phyloP scores from a whole-genome alignment of 2,888 invertebrate genomes.

The Euplagia quadripunctaria region DNA sequence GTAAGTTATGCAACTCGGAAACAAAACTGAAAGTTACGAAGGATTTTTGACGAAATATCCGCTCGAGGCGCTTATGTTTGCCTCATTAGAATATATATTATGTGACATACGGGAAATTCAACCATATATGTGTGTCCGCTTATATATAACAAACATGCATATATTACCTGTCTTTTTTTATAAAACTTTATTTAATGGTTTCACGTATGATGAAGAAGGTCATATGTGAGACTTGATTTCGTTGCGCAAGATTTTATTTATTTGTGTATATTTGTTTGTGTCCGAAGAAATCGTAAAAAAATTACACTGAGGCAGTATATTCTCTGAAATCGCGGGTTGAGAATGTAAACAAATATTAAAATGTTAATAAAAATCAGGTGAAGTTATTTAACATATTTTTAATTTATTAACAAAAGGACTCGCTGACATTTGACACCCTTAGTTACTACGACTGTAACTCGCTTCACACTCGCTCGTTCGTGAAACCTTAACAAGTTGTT shows the following conservation, averaged over 20 bases:
- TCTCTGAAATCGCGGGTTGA: neutral
- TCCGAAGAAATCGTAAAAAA: conserved; percentile 13
- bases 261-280: neutral
- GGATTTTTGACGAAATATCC: conserved; percentile 59
- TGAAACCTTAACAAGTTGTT: conserved; percentile 34
- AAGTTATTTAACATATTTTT: conserved; percentile 32
- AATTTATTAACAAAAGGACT: conserved; percentile 38
- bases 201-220: conserved; percentile 52
- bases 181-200: conserved; percentile 45
- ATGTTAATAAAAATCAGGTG: conserved; percentile 32
- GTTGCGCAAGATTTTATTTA: conserved; percentile 28
- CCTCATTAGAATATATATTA: conserved; percentile 57
- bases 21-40: conserved; percentile 69
- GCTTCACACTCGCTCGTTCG: conserved; percentile 37
- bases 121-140: conserved; percentile 18
- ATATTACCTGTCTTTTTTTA: conserved; percentile 49
- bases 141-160: conserved; percentile 31
- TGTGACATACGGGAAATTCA: conserved; percentile 32
- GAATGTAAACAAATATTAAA: conserved; percentile 31
- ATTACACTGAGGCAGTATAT: conserved; percentile 4
- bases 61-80: conserved; percentile 64
- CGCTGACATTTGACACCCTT: conserved; percentile 37
- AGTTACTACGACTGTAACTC: conserved; percentile 42
- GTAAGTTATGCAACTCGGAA: conserved; percentile 68
- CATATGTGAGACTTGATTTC: conserved; percentile 45